Evolutionary conservation across 2,113 vertebrate genomes (phyloP).

Genomic region (Anarhynchus alexandrinus): DNA sequence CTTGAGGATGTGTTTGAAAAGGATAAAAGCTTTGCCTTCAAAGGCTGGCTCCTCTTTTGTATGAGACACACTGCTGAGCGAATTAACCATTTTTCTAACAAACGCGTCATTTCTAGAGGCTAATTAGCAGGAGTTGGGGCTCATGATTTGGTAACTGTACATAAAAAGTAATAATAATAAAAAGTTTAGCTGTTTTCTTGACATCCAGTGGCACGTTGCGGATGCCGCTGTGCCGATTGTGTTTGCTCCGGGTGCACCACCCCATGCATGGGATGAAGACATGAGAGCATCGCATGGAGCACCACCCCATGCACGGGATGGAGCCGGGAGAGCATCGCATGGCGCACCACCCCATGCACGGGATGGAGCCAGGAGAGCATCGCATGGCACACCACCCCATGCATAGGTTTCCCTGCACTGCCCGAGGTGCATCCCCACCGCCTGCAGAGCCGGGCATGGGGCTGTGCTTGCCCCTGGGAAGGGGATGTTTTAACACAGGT

Average conservation of each 20-base stretch:
- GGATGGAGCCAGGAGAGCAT: background rate
- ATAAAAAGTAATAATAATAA: background rate
- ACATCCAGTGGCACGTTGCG: accelerated
- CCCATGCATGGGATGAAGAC: too few species aligned
- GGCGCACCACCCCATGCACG: too few species aligned
- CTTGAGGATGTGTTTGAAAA: conserved; percentile 22
- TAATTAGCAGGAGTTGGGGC: background rate
- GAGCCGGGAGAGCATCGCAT: too few species aligned
- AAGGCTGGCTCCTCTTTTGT: background rate
- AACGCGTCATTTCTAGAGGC: background rate
- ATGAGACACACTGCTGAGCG: background rate
- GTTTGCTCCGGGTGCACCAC: background rate
- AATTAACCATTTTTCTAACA: background rate
- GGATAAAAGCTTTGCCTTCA: conserved; percentile 36
- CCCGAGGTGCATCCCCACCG: background rate
- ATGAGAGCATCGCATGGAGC: accelerated
- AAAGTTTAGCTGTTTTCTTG: background rate
- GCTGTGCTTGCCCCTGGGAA: too few species aligned
- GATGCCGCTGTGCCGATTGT: accelerated
- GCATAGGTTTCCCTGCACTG: background rate
- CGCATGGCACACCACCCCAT: accelerated
- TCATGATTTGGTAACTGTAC: background rate
- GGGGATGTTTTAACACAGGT: background rate
- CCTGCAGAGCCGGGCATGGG: accelerated
- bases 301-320: too few species aligned